Percentiles rank a stretch among this genome's conserved stretches.
These are phyloP conservation scores for Crenuchus spilurus DNA, from an alignment of 2,797 vertebrate species.

Conservation along the genomic window DNA sequence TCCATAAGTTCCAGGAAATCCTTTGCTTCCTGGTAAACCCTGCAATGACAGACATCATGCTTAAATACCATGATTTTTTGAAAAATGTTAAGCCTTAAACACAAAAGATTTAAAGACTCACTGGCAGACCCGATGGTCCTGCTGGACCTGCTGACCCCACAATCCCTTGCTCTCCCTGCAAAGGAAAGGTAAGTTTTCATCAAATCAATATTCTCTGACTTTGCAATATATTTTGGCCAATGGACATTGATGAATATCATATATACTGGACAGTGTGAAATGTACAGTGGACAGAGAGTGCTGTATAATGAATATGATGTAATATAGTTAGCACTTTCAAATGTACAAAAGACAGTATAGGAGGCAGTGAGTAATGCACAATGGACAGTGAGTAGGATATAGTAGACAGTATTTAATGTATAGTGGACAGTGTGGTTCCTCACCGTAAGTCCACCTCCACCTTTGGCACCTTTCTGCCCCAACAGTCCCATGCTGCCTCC, in stretches of 20 bases:
- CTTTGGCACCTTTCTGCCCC: slow-evolving; percentile 73
- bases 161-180: slow-evolving; percentile 72
- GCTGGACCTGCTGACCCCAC: slow-evolving; percentile 63
- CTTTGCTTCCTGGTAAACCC: slow-evolving; percentile 71
- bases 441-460: slow-evolving; percentile 66
- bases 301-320: neutral
- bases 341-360: too few species aligned
- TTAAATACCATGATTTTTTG: neutral
- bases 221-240: too few species aligned
- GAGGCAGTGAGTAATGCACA: neutral
- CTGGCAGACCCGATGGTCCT: slow-evolving; percentile 62
- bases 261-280: too few species aligned
- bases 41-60: slow-evolving; percentile 40
- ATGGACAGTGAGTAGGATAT: neutral
- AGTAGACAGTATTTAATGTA: neutral
- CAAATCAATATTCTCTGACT: too few species aligned
- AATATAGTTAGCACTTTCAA: too few species aligned
- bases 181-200: too few species aligned
- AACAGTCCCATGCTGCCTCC: slow-evolving; percentile 71
- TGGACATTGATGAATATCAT: too few species aligned
- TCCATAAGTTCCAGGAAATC: slow-evolving; percentile 68
- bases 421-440: slow-evolving; percentile 47
- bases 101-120: slow-evolving; percentile 53
- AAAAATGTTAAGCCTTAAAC: neutral
- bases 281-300: neutral